Evolutionary conservation across 2,797 vertebrate genomes (phyloP), one percentile per base, ranked within the genome.

Genomic region (Anguilla megastoma): DNA sequence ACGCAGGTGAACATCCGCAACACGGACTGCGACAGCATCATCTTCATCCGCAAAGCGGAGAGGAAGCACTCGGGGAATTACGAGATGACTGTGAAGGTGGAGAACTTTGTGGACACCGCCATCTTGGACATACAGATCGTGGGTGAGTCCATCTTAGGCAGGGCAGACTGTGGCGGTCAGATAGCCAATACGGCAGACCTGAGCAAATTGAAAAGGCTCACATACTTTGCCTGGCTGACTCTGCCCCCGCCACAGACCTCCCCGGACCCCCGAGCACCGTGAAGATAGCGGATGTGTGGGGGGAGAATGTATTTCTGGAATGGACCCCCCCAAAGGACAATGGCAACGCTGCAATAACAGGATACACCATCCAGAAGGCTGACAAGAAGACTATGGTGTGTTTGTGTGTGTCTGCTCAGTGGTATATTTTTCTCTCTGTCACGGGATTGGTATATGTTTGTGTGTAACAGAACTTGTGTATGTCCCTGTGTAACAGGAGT

Each of bases 341-440:
- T 0, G 99, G 99, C 71, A 99, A 99, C 21, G 97, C 98, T 18
- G 96, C 96, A 85, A 99, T 99, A 89, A 98, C 96, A 41, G 99
- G 99, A 86, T 99, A 99, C 92, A 99, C 98, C 1, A 99, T 99
- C 93, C 98, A 99, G 94, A 99, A 99, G 95, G 99, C 99, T 41
- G 99, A 99, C 92, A 99, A 98, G 91, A 99, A 99, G 93, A 99
- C 98, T 74, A 99, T 99, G 99, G 99, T 99, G 93, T 91, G 94
- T 93, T n/a, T 66, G 14, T 66, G 45, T 21, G 30, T 84, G 54
- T 54, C 7, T 79, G 79, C n/a, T 56, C 30, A 66, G 27, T 66
- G 63, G 24, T 66, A 27, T 66, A 14, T 54, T 1, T 12, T 9
- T 41, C 36, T 41, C 36, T 41, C 36, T 41, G 36, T 41, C 36